phyloP scores from a whole-genome alignment of 2,797 vertebrate species.

The Neopelma chrysocephalum region DNA sequence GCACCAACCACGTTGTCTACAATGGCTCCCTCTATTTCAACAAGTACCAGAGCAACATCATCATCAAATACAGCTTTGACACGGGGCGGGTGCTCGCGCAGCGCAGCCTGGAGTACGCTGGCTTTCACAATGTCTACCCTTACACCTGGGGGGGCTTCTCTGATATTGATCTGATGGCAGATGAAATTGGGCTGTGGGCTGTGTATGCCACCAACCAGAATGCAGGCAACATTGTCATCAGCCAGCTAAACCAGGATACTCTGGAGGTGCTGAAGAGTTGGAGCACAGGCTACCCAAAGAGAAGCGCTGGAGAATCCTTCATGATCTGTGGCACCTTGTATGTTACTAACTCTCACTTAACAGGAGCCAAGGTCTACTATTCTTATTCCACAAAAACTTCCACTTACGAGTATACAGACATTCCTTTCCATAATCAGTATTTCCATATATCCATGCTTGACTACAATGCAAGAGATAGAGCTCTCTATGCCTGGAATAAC shows the following conservation, averaged over 20 bases:
- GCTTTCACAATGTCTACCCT: constrained; percentile 97
- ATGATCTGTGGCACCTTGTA: constrained; percentile 99
- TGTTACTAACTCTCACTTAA: constrained; percentile 95
- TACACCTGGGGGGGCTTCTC: constrained; percentile 98
- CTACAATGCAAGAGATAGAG: constrained; percentile 94
- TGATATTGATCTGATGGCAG: constrained; percentile 97
- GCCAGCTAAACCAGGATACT: constrained; percentile 90
- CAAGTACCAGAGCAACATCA: constrained; percentile 98
- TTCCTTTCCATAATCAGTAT: constrained; percentile 98
- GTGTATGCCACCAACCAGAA: constrained; percentile 98
- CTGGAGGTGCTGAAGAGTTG: constrained; percentile 93
- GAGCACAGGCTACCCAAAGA: constrained; percentile 96
- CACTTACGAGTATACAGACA: constrained; percentile 94
- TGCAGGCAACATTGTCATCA: constrained; percentile 95
- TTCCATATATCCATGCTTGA: constrained; percentile 99
- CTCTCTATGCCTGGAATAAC: constrained; percentile 97
- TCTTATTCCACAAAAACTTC: constrained; percentile 96
- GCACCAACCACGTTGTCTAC: constrained; percentile 97
- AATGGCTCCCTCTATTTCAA: constrained; percentile 98
- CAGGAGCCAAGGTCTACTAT: constrained; percentile 97
- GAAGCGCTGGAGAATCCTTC: constrained; percentile 96
- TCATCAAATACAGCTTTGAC: constrained; percentile 97
- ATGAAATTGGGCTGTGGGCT: constrained; percentile 95
- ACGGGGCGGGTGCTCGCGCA: constrained; percentile 89
- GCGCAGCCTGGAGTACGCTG: constrained; percentile 92